Percentiles rank a stretch among this genome's conserved stretches.
Conservation (phyloP, 2,888 invertebrate genomes). For the Macrosoma leucophasiata region DNA sequence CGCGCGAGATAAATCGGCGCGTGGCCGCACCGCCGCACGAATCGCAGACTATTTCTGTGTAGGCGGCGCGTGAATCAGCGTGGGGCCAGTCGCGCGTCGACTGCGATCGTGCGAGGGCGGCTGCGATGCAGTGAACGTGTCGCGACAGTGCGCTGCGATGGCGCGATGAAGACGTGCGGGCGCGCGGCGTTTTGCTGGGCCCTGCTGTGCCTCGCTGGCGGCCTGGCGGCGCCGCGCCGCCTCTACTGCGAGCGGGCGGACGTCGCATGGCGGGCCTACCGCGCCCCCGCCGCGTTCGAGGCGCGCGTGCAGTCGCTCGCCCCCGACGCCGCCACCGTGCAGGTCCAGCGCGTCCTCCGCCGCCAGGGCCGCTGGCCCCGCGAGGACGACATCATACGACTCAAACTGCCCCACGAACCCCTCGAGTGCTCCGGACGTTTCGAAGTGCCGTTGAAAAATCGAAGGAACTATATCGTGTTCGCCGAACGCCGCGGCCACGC, state of each 20-base stretch:
- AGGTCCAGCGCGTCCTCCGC: constrained; percentile 57
- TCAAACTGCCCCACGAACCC: constrained; percentile 45
- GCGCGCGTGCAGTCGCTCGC: constrained; percentile 65
- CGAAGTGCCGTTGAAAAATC: constrained; percentile 63
- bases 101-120: constrained; percentile 53
- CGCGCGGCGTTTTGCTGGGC: constrained; percentile 70
- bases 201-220: constrained; percentile 52
- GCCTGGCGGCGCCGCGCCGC: constrained; percentile 51
- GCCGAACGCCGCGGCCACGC: constrained; percentile 63
- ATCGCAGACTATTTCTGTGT: constrained; percentile 62
- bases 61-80: constrained; percentile 42
- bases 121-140: constrained; percentile 35
- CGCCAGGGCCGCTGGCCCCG: constrained; percentile 64
- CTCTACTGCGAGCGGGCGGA: constrained; percentile 71
- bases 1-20: constrained; percentile 55
- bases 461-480: constrained; percentile 68
- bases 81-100: constrained; percentile 66
- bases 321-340: constrained; percentile 60
- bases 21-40: constrained; percentile 30
- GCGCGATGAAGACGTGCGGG: constrained; percentile 69
- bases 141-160: constrained; percentile 53
- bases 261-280: constrained; percentile 72
- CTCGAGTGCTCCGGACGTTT: constrained; percentile 61
- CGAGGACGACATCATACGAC: constrained; percentile 54
- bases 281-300: constrained; percentile 69